Evolutionary conservation across 2,797 vertebrate genomes (phyloP), one percentile per base, ranked within the genome.

Genomic region (Heliangelus exortis): DNA sequence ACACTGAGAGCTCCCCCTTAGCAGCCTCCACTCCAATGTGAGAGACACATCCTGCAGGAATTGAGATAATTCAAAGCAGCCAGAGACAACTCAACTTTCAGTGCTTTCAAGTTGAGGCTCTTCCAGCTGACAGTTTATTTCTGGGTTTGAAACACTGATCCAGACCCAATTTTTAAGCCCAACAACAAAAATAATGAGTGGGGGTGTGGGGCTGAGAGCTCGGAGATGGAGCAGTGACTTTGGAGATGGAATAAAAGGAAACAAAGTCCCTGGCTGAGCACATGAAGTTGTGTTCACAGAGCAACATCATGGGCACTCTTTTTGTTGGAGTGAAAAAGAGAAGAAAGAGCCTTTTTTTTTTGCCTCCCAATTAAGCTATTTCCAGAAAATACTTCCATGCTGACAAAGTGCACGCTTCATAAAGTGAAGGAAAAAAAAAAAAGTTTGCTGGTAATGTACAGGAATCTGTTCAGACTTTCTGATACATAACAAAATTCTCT

Each of bases 161-260:
- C 51, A 62, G 86, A 67, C 45, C 61, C 25, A 77, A 72, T 25
- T 69, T 69, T 81, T 47, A 84, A 65, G 36, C 66, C 12, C 31
- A 65, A 31, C 6, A 71, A 55, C 21, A 85, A 59, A 59, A 80
- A 77, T 79, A 92, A 47, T 0, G 8, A 87, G 61, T 4, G 9
- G 23, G 4, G 22, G 10, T 8, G 18, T 4, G 31, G 67, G 62
- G 26, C 9, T 28, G 79, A 88, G 33, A 51, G 25, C 55, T 83
- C 50, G 22, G 59, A 87, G 65, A 23, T 26, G 10, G 39, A 72
- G 34, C 25, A 78, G 23, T 25, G 82, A 29, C 57, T 91, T 97
- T 83, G 51, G 58, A 91, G 34, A 36, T 12, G 62, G 55, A 65
- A 84, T 92, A 34, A 93, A 82, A 92, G 59, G 50, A 84, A 88